phyloP scores from a whole-genome alignment of 2,113 vertebrate species.

The Bubo bubo region DNA sequence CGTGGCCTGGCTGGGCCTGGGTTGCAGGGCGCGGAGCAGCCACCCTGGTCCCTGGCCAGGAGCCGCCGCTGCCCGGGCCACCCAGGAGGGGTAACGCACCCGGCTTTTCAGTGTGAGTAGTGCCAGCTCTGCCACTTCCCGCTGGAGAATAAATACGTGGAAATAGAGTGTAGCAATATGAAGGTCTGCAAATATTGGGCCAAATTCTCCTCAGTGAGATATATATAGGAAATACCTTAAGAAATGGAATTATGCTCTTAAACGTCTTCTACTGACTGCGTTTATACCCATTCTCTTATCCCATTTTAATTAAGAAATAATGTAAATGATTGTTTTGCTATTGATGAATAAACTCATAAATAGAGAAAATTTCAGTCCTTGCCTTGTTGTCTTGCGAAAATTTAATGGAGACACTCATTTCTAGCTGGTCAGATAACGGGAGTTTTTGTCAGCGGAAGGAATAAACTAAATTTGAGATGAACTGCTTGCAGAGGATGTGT shows the following conservation, averaged over 20 bases:
- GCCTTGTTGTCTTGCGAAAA: not conserved
- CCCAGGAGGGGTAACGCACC: not conserved
- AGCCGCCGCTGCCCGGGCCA: not conserved
- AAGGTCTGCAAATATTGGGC: not conserved
- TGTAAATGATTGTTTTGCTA: not conserved
- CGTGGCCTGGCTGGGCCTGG: too few species aligned
- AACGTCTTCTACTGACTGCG: not conserved
- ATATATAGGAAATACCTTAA: not conserved
- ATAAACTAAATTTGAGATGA: not conserved
- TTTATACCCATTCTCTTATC: not conserved
- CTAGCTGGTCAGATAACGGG: rapidly evolving
- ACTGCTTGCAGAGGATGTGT: not conserved
- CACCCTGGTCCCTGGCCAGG: too few species aligned
- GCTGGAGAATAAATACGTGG: not conserved
- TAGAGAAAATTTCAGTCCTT: not conserved
- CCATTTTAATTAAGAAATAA: not conserved
- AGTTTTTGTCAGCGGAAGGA: not conserved
- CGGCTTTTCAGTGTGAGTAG: too few species aligned
- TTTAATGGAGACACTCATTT: too few species aligned
- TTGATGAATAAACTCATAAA: not conserved
- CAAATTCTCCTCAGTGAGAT: not conserved
- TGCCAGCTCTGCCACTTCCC: too few species aligned
- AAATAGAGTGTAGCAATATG: not conserved
- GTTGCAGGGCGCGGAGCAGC: too few species aligned
- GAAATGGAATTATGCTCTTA: too few species aligned